These are phyloP conservation scores for Vanessa tameamea DNA, from an alignment of 1,140 invertebrate species.

Conservation along the genomic window DNA sequence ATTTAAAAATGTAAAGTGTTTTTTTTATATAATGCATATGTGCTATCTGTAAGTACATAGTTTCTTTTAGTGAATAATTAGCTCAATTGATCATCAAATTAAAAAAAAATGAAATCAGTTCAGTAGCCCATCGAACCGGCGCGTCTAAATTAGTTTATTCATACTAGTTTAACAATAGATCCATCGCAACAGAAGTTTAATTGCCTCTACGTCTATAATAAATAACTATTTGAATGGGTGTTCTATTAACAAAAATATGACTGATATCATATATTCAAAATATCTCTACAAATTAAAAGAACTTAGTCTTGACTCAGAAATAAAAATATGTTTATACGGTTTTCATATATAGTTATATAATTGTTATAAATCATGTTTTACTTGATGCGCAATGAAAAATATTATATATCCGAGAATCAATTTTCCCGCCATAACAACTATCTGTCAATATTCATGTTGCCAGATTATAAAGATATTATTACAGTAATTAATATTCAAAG, in stretches of 20 bases:
- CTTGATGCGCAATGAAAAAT: no score
- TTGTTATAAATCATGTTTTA: no score
- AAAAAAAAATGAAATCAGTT: constrained; percentile 29
- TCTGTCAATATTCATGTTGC: no score
- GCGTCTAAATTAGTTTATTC: constrained; percentile 24
- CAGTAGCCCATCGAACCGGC: constrained; percentile 18
- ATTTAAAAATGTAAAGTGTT: no score
- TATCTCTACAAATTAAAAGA: no score
- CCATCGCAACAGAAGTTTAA: constrained; percentile 15
- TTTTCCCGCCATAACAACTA: no score
- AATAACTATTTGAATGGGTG: background rate
- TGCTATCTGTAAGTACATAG: background rate
- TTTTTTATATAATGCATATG: background rate
- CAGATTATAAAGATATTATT: no score
- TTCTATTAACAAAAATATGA: background rate
- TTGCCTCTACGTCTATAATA: background rate
- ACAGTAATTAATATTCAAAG: no score
- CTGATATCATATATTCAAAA: background rate
- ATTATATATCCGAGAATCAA: no score
- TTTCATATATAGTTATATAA: no score
- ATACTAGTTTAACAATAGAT: constrained; percentile 22
- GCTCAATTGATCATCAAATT: constrained; percentile 9
- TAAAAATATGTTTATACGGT: no score
- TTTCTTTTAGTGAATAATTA: background rate
- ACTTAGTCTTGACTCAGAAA: no score